Conservation (phyloP, 1,140 invertebrate species). For the Brachionus asplanchnoidis region DNA sequence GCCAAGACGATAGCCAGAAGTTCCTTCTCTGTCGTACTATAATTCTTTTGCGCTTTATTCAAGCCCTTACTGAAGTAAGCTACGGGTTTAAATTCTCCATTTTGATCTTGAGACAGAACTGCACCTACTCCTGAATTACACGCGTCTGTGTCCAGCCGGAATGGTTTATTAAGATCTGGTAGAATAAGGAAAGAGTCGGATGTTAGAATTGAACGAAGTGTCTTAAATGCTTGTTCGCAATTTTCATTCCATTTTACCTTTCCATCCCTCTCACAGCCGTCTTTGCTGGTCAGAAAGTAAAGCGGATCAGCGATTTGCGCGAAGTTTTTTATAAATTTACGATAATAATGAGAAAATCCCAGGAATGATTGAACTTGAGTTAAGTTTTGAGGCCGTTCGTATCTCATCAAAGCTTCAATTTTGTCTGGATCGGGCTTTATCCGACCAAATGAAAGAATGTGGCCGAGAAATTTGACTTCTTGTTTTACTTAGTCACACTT, state of each 20-base stretch:
- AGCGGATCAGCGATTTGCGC: not conserved
- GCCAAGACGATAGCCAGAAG: slow-evolving; percentile 53
- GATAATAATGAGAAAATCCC: not conserved
- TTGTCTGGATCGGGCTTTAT: not conserved
- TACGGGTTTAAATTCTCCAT: not conserved
- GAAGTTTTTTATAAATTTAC: not conserved
- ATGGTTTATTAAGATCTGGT: slow-evolving; percentile 48
- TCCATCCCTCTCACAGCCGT: not conserved
- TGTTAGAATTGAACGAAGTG: not conserved
- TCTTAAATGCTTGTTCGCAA: not conserved
- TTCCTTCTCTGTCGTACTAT: slow-evolving; percentile 52
- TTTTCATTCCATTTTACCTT: not conserved
- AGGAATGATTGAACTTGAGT: not conserved
- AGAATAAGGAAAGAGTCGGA: slow-evolving; percentile 11
- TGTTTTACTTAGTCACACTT: too few species aligned
- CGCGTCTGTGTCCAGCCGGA: slow-evolving; percentile 57
- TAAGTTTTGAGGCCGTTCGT: not conserved
- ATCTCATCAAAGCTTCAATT: not conserved
- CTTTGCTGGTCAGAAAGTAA: not conserved
- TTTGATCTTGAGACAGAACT: slow-evolving; percentile 50
- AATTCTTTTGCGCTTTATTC: slow-evolving; percentile 41
- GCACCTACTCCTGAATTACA: slow-evolving; percentile 53
- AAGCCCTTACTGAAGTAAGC: not conserved
- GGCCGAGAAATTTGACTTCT: too few species aligned
- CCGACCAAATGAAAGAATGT: not conserved